Percentiles rank a stretch among this genome's conserved stretches.
Evolutionary conservation across 2,888 invertebrate genomes (phyloP).

Genomic region (Heliconius sara): DNA sequence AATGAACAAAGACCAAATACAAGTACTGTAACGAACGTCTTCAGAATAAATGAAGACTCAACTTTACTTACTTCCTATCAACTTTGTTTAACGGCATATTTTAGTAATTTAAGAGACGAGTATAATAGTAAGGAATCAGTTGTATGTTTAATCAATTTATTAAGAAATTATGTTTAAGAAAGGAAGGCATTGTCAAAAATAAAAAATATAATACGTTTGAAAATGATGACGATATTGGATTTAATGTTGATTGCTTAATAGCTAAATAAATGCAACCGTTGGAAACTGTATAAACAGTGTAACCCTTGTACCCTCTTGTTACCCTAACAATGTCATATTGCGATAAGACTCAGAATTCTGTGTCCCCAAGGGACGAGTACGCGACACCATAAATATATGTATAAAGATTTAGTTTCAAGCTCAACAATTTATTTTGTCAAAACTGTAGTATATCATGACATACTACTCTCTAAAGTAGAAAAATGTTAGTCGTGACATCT

Average conservation of each 20-base stretch:
- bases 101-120: background rate
- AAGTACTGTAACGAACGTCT: background rate
- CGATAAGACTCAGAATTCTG: too few relatives aligned
- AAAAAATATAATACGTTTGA: too few relatives aligned
- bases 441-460: background rate
- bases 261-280: too few relatives aligned
- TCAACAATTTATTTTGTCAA: background rate
- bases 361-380: background rate
- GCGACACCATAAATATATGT: background rate
- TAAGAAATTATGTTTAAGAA: too few relatives aligned
- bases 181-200: too few relatives aligned
- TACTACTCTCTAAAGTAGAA: too few relatives aligned
- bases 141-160: background rate
- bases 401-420: background rate
- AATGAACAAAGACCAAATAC: conserved; percentile 10
- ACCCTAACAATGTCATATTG: background rate
- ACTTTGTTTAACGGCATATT: background rate
- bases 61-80: background rate
- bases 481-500: background rate
- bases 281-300: background rate
- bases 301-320: background rate
- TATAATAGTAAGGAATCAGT: background rate
- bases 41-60: background rate
- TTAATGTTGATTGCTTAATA: too few relatives aligned
- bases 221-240: too few relatives aligned